Base-by-base conservation (phyloP, 2,888 invertebrate species). In the Parasteatoda lunata region DNA sequence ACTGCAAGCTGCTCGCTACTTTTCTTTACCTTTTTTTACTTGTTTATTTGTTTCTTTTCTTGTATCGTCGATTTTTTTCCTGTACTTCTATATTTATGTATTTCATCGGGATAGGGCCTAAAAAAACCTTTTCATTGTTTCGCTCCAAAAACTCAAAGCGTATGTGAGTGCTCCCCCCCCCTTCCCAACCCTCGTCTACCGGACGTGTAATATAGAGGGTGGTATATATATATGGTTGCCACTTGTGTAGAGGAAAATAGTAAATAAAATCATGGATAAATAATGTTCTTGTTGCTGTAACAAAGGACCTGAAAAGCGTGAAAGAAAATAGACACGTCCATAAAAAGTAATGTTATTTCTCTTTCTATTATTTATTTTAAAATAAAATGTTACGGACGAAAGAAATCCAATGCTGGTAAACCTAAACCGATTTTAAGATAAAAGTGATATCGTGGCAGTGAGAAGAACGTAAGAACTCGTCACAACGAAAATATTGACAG, bases 141-240 rank as follows among this genome's bases (percentile, higher is more conserved):
- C 54, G 45, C 69, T 54, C 54, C 69, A 51, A 48, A 70, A 64
- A 54, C 70, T 66, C 51, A 66, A 73, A 80, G 80, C 80, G 80
- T 80, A 80, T 73, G 66, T 65, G 30, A 66, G 52, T 70, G 59
- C 49, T 49, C 59, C 52, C 30, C 9, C 9, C 59, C 9, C 9
- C 3, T 11, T 13, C 59, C 30, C 30, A 30, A 30, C 30, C 30
- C 30, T 30, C 30, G 1, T 30, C 30, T 30, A 30, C 30, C 30
- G 30, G 30, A 30, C 30, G 30, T 30, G 30, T 30, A 30, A 30
- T 30, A 30, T 30, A 30, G 30, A 30, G 30, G 30, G 30, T 30
- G 54, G 69, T 77, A 49, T 71, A 64, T 71, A 64, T 71, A 64
- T 79, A 48, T 77, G 64, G 79, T 79, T 71, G 79, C 79, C 79